These are phyloP conservation scores for Podargus strigoides DNA, from an alignment of 2,797 vertebrate species.

Conservation along the genomic window DNA sequence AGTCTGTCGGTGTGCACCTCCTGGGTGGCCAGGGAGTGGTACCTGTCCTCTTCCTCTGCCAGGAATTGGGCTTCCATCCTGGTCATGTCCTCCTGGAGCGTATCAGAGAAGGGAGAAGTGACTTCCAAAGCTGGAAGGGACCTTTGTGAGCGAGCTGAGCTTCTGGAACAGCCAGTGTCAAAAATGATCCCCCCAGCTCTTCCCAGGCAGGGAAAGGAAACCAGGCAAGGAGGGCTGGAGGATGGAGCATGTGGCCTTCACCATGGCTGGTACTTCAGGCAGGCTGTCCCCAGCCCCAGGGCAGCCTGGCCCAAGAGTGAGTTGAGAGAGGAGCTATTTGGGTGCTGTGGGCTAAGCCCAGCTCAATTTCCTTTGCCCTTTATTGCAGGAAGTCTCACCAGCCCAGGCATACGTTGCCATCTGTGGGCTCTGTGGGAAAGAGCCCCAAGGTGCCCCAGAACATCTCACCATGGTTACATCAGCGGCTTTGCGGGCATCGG, in stretches of 20 bases:
- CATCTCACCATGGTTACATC: conserved; percentile 50
- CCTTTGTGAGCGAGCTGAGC: neutral
- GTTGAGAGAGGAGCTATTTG: neutral
- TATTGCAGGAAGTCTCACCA: neutral
- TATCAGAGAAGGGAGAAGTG: neutral
- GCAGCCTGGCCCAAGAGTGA: too few relatives aligned
- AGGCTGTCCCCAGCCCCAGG: neutral
- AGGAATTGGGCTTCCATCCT: neutral
- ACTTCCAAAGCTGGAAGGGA: neutral
- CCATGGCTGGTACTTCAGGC: neutral
- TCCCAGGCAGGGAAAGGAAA: neutral
- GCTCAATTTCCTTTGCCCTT: neutral
- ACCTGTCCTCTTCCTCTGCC: neutral
- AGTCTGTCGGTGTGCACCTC: neutral
- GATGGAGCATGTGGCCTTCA: neutral
- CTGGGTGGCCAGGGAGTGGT: neutral
- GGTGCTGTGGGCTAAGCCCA: neutral
- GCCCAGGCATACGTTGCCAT: fast-evolving
- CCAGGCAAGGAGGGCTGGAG: neutral
- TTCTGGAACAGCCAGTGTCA: neutral
- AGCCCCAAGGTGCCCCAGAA: fast-evolving
- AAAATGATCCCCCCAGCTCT: neutral
- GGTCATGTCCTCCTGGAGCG: neutral
- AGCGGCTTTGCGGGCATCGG: neutral
- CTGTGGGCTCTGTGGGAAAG: neutral